Percentiles rank a stretch among this genome's conserved stretches.
Evolutionary conservation across 2,113 vertebrate species (phyloP).

Genomic region (Ifrita kowaldi): DNA sequence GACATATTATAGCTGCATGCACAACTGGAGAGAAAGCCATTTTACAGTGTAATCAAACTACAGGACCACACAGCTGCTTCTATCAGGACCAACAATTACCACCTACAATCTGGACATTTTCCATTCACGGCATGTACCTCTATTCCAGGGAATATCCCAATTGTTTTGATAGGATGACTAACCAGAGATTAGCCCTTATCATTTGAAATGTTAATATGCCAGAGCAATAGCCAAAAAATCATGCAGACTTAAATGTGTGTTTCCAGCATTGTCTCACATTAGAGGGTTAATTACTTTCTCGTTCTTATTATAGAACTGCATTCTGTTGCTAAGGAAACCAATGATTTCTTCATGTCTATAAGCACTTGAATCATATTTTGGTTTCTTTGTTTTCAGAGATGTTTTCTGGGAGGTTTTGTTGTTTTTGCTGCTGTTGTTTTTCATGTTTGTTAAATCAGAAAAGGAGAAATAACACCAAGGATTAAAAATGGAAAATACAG

Average conservation of each 20-base stretch:
- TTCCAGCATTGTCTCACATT: slow-evolving; percentile 54
- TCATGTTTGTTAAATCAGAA: not conserved
- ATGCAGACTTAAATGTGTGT: slow-evolving; percentile 16
- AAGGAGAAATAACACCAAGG: not conserved
- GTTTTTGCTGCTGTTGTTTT: not conserved
- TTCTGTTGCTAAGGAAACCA: slow-evolving; percentile 64
- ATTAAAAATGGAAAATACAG: not conserved
- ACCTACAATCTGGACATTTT: not conserved
- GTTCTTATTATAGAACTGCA: slow-evolving; percentile 56
- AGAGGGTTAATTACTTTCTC: slow-evolving; percentile 64
- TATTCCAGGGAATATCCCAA: not conserved
- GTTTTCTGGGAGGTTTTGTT: not conserved
- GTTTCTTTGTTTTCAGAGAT: not conserved
- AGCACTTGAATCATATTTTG: slow-evolving; percentile 14
- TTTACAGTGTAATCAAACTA: slow-evolving; percentile 5
- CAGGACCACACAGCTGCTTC: not conserved
- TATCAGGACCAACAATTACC: not conserved
- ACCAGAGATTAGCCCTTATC: not conserved
- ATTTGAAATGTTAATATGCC: slow-evolving; percentile 11
- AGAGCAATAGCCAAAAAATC: not conserved
- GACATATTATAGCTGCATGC: not conserved
- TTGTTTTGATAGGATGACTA: not conserved
- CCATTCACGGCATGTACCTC: not conserved
- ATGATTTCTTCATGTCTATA: slow-evolving; percentile 34
- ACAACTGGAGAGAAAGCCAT: not conserved